Percentiles rank a stretch among this genome's conserved stretches.
Evolutionary conservation across 2,797 vertebrate species (phyloP).

Genomic region (Dermochelys coriacea): DNA sequence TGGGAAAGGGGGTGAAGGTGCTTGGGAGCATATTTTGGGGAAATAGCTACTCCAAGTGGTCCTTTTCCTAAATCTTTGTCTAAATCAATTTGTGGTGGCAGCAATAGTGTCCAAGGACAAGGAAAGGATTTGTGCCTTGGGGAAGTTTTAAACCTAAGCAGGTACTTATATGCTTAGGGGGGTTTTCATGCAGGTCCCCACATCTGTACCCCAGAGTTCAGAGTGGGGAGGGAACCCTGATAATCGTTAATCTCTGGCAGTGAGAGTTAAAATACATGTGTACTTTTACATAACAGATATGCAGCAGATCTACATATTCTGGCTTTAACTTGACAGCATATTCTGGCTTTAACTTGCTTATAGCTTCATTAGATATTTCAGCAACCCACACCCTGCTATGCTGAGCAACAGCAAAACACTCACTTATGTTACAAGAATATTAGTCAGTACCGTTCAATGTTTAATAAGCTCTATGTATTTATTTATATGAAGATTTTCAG

Average conservation of each 20-base stretch:
- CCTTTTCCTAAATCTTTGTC: too few species aligned
- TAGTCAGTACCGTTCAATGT: neutral
- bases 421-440: neutral
- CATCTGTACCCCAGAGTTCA: too few species aligned
- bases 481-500: neutral
- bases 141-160: too few species aligned
- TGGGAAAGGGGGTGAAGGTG: too few species aligned
- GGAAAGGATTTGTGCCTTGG: too few species aligned
- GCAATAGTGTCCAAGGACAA: too few species aligned
- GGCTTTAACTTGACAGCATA: neutral
- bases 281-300: neutral
- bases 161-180: too few species aligned
- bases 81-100: too few species aligned
- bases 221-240: too few species aligned
- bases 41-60: too few species aligned
- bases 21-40: too few species aligned
- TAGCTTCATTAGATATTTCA: neutral
- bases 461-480: neutral
- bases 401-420: neutral
- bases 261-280: conserved; percentile 15
- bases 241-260: neutral
- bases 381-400: neutral
- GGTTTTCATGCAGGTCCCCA: too few species aligned
- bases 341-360: neutral
- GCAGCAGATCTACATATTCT: neutral